These are phyloP conservation scores for Nothoprocta pentlandii DNA, from an alignment of 2,113 vertebrate genomes.

Conservation along the genomic window DNA sequence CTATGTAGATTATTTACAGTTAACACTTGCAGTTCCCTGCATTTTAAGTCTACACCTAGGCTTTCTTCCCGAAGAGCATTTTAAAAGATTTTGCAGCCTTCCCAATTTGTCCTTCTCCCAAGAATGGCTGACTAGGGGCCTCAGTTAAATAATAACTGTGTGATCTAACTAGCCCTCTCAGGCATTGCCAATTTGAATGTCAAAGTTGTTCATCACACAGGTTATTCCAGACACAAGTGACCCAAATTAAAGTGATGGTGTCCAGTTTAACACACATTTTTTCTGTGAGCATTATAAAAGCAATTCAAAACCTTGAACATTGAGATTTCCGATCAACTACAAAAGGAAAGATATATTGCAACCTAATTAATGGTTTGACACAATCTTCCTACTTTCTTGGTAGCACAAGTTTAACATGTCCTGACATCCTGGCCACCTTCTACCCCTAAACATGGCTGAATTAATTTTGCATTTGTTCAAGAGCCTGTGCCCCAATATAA, in stretches of 20 bases:
- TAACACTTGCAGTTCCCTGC: background rate
- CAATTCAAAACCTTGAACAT: background rate
- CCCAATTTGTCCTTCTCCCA: background rate
- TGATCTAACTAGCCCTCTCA: background rate
- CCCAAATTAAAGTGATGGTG: background rate
- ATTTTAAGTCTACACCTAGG: background rate
- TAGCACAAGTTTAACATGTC: background rate
- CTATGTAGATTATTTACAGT: background rate
- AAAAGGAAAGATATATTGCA: background rate
- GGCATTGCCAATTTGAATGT: background rate
- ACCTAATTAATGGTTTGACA: background rate
- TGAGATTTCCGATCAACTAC: background rate
- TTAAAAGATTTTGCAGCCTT: background rate
- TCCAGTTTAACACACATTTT: background rate
- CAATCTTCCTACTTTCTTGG: background rate
- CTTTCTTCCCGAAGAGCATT: background rate
- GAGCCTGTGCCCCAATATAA: background rate
- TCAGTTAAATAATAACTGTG: background rate
- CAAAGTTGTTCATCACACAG: background rate
- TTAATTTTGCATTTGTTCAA: background rate
- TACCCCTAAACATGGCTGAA: background rate
- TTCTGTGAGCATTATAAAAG: background rate
- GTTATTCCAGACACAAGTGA: background rate
- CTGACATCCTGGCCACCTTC: background rate
- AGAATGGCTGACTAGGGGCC: background rate